phyloP scores from a whole-genome alignment of 2,797 vertebrate species.

The Danionella dracula region DNA sequence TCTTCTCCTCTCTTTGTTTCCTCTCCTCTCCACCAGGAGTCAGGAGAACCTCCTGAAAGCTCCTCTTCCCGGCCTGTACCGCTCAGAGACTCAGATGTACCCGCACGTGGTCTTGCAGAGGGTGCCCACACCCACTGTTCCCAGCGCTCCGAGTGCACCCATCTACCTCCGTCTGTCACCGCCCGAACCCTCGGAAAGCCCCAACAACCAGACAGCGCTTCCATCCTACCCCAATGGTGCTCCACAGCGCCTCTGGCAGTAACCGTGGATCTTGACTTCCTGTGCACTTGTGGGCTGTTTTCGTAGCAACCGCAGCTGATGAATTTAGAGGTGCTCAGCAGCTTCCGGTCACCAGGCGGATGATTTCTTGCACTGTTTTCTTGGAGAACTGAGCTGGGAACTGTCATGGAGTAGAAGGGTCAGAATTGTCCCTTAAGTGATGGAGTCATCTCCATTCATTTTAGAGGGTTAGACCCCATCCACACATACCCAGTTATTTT shows the following conservation, averaged over 20 bases:
- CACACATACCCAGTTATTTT: too few relatives aligned
- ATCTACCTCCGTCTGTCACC: slow-evolving; percentile 59
- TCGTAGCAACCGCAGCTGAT: background rate
- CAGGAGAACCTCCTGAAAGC: slow-evolving; percentile 71
- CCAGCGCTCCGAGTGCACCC: slow-evolving; percentile 58
- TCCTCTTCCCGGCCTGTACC: slow-evolving; percentile 61
- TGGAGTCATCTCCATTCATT: too few relatives aligned
- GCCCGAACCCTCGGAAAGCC: slow-evolving; percentile 41
- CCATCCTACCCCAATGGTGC: slow-evolving; percentile 55
- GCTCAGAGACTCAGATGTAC: slow-evolving; percentile 67
- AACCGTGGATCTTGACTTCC: slow-evolving; percentile 29
- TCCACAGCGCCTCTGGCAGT: slow-evolving; percentile 64
- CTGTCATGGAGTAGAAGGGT: too few relatives aligned
- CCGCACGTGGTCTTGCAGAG: slow-evolving; percentile 70
- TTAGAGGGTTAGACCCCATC: too few relatives aligned
- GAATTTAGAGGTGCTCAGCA: too few relatives aligned
- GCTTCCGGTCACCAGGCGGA: too few relatives aligned
- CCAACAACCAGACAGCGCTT: slow-evolving; percentile 48
- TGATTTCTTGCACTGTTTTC: too few relatives aligned
- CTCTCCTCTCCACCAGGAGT: slow-evolving; percentile 54
- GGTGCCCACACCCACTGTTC: slow-evolving; percentile 62
- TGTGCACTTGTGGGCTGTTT: background rate
- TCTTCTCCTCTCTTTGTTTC: too few relatives aligned
- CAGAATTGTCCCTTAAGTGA: too few relatives aligned
- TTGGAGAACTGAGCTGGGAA: too few relatives aligned